Conservation (phyloP, 2,797 vertebrate genomes). For the Adelosebastes latens region DNA sequence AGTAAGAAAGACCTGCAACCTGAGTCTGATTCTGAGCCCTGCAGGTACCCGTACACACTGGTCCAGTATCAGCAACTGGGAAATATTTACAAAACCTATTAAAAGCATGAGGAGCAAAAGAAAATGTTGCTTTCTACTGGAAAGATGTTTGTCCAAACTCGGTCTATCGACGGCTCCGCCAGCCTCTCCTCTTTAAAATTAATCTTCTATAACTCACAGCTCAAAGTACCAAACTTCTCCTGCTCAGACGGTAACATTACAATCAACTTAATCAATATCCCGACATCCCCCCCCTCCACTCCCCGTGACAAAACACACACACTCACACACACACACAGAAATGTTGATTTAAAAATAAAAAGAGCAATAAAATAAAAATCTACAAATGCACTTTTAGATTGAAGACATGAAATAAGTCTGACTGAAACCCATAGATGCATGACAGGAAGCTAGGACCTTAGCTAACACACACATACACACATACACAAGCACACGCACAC, state of each 20-base stretch:
- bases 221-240: not conserved
- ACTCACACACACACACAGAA: not conserved
- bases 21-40: not conserved
- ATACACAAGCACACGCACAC: not conserved
- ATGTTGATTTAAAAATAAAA: conserved; percentile 24
- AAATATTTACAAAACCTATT: not conserved
- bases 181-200: conserved; percentile 31
- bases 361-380: conserved; percentile 14
- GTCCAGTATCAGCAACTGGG: not conserved
- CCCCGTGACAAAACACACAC: not conserved
- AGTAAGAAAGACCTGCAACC: not conserved
- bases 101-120: not conserved
- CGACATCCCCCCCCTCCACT: not conserved
- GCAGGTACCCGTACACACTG: not conserved
- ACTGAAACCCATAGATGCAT: not conserved
- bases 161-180: conserved; percentile 23
- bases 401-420: not conserved
- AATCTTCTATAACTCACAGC: conserved; percentile 29
- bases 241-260: conserved; percentile 39
- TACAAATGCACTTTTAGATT: conserved; percentile 50
- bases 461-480: not conserved
- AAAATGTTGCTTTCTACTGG: not conserved
- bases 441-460: conserved; percentile 1
- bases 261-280: conserved; percentile 46
- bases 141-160: conserved; percentile 24